Conservation (phyloP, 2,888 invertebrate genomes). For the Cryptus viduatorius region DNA sequence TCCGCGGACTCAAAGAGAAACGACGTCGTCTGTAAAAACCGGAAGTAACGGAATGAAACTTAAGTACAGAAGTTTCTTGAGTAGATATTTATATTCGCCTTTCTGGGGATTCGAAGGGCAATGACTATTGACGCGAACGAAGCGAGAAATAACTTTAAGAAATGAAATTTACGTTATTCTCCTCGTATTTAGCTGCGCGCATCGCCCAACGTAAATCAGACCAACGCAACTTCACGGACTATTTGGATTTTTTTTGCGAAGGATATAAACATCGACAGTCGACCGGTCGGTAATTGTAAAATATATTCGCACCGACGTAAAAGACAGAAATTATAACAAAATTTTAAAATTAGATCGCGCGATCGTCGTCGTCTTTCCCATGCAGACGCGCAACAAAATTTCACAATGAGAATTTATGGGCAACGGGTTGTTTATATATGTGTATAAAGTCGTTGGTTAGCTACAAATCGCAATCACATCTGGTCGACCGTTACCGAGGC, state of each 20-base stretch:
- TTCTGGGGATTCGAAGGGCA: neutral
- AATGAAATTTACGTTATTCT: neutral
- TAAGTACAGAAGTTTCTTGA: neutral
- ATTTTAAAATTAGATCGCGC: slow-evolving; percentile 12
- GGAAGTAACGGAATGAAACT: neutral
- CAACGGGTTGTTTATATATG: neutral
- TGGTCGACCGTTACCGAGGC: slow-evolving; percentile 29
- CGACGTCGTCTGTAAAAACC: neutral
- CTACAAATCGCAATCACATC: slow-evolving; percentile 46
- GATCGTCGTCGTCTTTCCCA: slow-evolving; percentile 25
- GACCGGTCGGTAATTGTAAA: slow-evolving; percentile 60
- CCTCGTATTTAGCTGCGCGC: neutral
- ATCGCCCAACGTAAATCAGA: neutral
- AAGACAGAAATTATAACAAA: neutral
- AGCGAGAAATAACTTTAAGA: neutral
- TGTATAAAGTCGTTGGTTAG: too few relatives aligned
- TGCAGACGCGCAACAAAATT: slow-evolving; percentile 64
- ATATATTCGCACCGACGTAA: slow-evolving; percentile 42
- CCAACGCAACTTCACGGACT: neutral
- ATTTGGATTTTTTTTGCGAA: neutral
- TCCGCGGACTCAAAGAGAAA: neutral
- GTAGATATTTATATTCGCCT: neutral
- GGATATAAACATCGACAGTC: slow-evolving; percentile 13
- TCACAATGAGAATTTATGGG: slow-evolving; percentile 62
- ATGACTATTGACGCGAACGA: neutral